Evolutionary conservation across 2,888 invertebrate species (phyloP).

Genomic region (Troglohyphantes excavatus): DNA sequence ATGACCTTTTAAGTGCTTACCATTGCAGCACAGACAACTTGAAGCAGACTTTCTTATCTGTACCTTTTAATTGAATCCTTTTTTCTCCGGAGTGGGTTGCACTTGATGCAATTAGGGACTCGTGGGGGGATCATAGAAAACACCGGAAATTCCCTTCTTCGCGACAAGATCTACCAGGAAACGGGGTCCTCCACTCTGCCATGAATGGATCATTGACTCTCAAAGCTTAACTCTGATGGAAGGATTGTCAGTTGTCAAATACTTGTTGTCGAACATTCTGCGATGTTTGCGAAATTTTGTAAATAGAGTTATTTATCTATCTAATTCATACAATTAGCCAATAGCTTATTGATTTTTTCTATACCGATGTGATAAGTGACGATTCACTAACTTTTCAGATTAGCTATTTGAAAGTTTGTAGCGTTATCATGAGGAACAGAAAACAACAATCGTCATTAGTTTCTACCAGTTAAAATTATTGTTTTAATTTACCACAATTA

Average conservation of each 20-base stretch:
- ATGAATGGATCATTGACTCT: background rate
- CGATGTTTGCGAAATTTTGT: too few species aligned
- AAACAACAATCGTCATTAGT: too few species aligned
- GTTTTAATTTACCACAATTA: too few species aligned
- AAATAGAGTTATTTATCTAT: too few species aligned
- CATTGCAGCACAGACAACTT: background rate
- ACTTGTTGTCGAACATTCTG: background rate
- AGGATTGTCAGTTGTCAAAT: background rate
- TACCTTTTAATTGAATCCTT: slow-evolving; percentile 8
- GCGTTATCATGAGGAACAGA: too few species aligned
- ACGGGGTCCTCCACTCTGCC: background rate
- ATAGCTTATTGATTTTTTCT: too few species aligned
- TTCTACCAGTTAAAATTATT: too few species aligned
- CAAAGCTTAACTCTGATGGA: background rate
- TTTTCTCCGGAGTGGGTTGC: background rate
- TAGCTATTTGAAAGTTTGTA: too few species aligned
- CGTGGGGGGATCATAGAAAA: slow-evolving; percentile 5
- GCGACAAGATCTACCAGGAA: slow-evolving; percentile 55
- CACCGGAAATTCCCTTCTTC: slow-evolving; percentile 28
- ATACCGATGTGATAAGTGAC: too few species aligned
- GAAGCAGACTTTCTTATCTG: background rate
- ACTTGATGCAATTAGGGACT: slow-evolving; percentile 37
- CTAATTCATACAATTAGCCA: too few species aligned
- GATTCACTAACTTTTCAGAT: too few species aligned
- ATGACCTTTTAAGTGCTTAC: too few species aligned